Base-by-base conservation (phyloP, 1,140 invertebrate genomes). In the Diachasmimorpha longicaudata region DNA sequence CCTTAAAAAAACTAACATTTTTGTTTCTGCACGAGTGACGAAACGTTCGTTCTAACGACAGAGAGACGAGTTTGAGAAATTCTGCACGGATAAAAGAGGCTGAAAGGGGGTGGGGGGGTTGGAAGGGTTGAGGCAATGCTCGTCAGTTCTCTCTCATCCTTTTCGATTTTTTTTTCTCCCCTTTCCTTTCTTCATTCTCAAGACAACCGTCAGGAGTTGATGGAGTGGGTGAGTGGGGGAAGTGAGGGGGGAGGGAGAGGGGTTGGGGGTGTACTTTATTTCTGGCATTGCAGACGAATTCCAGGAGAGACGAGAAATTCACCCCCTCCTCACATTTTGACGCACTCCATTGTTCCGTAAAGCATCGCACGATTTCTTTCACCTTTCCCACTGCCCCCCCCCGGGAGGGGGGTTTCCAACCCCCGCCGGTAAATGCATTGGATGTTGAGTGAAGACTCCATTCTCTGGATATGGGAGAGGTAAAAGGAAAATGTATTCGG, bases 21-120 rank as follows among this genome's bases (percentile, higher is more conserved):
- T 63, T 11, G 58, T 63, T 63, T 63, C 58, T 63, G 58, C 58
- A 63, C 58, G 58, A 63, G 58, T 63, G 58, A 63, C 58, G 58
- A 63, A 63, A 63, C 58, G 58, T 63, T 63, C 58, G 58, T 25
- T 63, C 21, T 63, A 63, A 63, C 58, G 58, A 63, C 58, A 14
- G 14, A 6, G 9, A 25, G 58, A 63, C 58, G 23, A 63, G 58
- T 63, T 63, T 31, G 58, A 63, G 58, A 63, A 42, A 63, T 63
- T 63, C 23, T 4, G 21, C 19, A 25, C 58, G 8, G 58, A 63
- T 9, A 63, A 25, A 25, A 14, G 58, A 11, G 48, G 19, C 23
- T 9, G 58, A 63, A 23, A 23, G 23, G 19, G 23, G 58, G 58
- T 25, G 9, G 44, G 21, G n/a, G 4, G 21, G 21, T 19, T 13